A percentile compares a stretch with the other conserved stretches of the same genome.
Evolutionary conservation across 2,113 vertebrate genomes (phyloP).

Genomic region (Osmerus mordax): DNA sequence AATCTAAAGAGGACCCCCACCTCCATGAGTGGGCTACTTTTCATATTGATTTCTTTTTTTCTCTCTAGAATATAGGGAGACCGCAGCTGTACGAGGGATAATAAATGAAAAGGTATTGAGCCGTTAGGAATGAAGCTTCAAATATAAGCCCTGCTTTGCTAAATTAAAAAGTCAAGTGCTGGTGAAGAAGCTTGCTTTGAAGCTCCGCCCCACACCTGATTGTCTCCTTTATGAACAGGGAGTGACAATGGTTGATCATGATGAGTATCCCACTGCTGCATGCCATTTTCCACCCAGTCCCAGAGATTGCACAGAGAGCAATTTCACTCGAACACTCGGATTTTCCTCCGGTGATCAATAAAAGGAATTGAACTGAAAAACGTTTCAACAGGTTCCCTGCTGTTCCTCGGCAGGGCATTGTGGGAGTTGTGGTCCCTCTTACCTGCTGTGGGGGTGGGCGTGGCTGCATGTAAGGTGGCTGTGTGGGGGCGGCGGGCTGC

Average conservation of each 20-base stretch:
- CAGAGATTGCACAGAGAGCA: too few species aligned
- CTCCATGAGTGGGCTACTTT: not conserved
- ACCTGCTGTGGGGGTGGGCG: constrained; percentile 88
- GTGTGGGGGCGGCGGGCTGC: constrained; percentile 77
- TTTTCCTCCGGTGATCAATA: too few species aligned
- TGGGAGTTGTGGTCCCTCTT: constrained; percentile 42
- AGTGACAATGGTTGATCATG: not conserved
- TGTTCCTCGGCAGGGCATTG: not conserved
- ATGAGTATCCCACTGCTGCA: not conserved
- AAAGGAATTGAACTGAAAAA: not conserved
- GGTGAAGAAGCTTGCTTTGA: not conserved
- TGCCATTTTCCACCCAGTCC: too few species aligned
- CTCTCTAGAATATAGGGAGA: too few species aligned
- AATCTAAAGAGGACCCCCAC: not conserved
- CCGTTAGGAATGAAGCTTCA: too few species aligned
- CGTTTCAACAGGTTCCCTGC: not conserved
- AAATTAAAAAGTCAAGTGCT: too few species aligned
- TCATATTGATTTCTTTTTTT: too few species aligned
- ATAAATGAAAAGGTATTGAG: constrained; percentile 2
- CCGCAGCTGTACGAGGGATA: not conserved
- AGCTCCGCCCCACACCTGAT: not conserved
- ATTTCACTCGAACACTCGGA: too few species aligned
- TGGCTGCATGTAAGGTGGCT: constrained; percentile 84
- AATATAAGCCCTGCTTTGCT: too few species aligned
- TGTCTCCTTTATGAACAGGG: not conserved